phyloP scores from a whole-genome alignment of 2,113 vertebrate species.

The Colius striatus region DNA sequence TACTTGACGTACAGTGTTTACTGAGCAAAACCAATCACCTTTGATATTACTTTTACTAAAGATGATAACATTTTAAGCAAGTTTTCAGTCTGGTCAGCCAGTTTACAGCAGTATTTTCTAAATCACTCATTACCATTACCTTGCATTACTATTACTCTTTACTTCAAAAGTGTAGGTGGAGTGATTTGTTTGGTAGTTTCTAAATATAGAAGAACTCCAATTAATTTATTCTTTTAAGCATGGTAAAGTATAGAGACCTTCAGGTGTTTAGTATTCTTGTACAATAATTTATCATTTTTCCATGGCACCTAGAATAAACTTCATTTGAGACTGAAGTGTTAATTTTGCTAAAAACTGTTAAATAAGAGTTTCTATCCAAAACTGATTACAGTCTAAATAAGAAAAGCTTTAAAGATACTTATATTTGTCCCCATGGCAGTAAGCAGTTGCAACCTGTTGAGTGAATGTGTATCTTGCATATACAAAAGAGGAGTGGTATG shows the following conservation, averaged over 20 bases:
- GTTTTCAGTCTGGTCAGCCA: background rate
- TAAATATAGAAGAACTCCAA: background rate
- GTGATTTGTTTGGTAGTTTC: background rate
- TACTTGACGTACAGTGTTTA: background rate
- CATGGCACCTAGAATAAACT: background rate
- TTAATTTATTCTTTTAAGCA: background rate
- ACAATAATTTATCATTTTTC: background rate
- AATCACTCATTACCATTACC: background rate
- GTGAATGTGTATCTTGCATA: fast-evolving
- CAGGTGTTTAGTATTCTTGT: background rate
- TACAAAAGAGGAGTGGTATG: background rate
- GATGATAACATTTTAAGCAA: background rate
- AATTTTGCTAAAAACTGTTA: background rate
- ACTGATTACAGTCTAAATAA: background rate
- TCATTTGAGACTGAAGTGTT: background rate
- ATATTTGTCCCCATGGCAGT: fast-evolving
- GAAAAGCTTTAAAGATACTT: background rate
- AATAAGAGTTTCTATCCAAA: background rate
- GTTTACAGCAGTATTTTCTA: background rate
- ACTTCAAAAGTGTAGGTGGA: background rate
- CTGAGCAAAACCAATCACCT: background rate
- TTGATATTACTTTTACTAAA: background rate
- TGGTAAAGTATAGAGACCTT: background rate
- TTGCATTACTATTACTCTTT: background rate
- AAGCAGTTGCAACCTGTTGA: fast-evolving